phyloP scores from a whole-genome alignment of 1,140 invertebrate genomes.

The Cephus cinctus region DNA sequence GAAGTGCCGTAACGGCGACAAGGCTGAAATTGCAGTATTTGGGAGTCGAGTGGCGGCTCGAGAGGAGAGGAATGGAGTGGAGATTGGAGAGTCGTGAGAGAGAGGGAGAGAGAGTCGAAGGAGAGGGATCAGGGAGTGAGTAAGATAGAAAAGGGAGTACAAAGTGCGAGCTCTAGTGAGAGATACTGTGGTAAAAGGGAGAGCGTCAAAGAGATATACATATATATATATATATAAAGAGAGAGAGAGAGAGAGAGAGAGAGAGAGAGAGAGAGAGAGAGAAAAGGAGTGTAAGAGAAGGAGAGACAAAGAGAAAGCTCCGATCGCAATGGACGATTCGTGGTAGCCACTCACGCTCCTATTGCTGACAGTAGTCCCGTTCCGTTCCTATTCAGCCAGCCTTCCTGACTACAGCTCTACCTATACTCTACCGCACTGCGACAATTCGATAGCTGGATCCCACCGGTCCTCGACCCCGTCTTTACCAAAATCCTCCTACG shows the following conservation, averaged over 20 bases:
- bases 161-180: too few species aligned
- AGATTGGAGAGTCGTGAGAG: slow-evolving; percentile 27
- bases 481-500: slow-evolving; percentile 23
- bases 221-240: too few species aligned
- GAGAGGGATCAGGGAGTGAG: slow-evolving; percentile 6
- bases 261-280: slow-evolving; percentile 5
- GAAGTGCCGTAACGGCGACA: slow-evolving; percentile 36
- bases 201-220: background rate
- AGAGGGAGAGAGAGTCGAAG: slow-evolving; percentile 18
- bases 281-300: background rate
- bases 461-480: slow-evolving; percentile 18
- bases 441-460: slow-evolving; percentile 43
- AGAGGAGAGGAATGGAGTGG: slow-evolving; percentile 28
- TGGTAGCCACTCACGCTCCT: slow-evolving; percentile 18
- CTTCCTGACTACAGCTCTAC: slow-evolving; percentile 28
- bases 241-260: slow-evolving; percentile 2
- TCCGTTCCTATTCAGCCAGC: slow-evolving; percentile 13
- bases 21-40: slow-evolving; percentile 45
- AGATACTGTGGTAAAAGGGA: slow-evolving; percentile 12
- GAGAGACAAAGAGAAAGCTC: slow-evolving; percentile 3
- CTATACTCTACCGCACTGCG: slow-evolving; percentile 43
- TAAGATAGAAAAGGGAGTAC: slow-evolving; percentile 11
- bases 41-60: slow-evolving; percentile 33
- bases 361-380: slow-evolving; percentile 29
- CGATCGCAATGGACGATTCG: slow-evolving; percentile 25